Base-by-base conservation (phyloP, 2,113 vertebrate genomes). In the Podarcis muralis region DNA sequence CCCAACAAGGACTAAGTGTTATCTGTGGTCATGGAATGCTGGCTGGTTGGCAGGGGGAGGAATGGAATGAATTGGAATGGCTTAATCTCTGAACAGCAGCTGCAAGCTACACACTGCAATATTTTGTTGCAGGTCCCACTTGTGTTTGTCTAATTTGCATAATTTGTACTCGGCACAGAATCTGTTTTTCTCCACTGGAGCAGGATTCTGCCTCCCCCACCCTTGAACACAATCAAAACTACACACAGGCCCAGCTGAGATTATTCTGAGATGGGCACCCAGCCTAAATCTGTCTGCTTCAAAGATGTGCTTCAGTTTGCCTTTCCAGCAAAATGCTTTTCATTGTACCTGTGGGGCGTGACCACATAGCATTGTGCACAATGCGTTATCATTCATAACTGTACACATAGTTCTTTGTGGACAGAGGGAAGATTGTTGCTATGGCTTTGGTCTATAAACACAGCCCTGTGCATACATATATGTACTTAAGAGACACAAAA, bases 261-360 rank as follows among this genome's bases (percentile, higher is more conserved):
- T 81, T 27, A 43, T 37, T 82, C 35, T 37, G 15, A 4, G 7
- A 35, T n/a, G 7, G 32, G 53, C 11, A 57, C 9, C 25, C 27
- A 43, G 35, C 30, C 71, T 13, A 27, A 66, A 16, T 37, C 32
- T 66, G 79, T 27, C 22, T 66, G 77, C 43, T 23, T 80, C 5
- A 83, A 84, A 20, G 6, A 84, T 30, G 23, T 71, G 37, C 0
- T 69, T 37, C n/a, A 27, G 7, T 57, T 27, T 74, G 27, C 48
- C 48, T 37, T 57, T 35, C 48, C n/a, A 59, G 1, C 5, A 15
- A 57, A 74, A 25, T 22, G 3, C 18, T 25, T 32, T 57, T 79
- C 71, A 75, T 85, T 93, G 90, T 91, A 87, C 74, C 84, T 92
- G 90, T 90, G 93, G 91, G 88, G 91, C 90, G 69, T 0, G n/a